Percentiles rank a stretch among this genome's conserved stretches.
These are phyloP conservation scores for Sminthurides bifidus DNA, from an alignment of 1,140 invertebrate genomes.

Conservation along the genomic window DNA sequence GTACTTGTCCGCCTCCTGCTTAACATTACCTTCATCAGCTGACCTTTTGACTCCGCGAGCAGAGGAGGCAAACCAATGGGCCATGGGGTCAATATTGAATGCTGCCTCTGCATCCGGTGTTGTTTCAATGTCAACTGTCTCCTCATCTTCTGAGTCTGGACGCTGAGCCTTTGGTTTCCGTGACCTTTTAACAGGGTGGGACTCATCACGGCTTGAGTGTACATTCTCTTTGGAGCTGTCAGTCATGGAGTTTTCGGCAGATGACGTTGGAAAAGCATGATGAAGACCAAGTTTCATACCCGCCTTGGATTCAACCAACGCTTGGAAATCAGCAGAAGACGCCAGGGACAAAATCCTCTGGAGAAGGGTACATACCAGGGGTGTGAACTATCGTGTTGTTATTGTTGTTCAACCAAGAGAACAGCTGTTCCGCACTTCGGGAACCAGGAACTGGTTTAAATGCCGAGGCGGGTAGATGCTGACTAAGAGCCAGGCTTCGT, in stretches of 20 bases:
- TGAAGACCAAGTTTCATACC: not conserved
- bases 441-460: conserved; percentile 16
- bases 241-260: not conserved
- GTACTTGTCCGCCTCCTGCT: not conserved
- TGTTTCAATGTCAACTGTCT: conserved; percentile 49
- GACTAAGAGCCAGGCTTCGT: not conserved
- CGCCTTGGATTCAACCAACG: too few relatives aligned
- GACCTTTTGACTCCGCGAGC: not conserved
- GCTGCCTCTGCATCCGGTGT: conserved; percentile 33
- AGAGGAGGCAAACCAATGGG: not conserved
- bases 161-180: not conserved
- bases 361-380: not conserved
- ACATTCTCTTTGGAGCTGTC: not conserved
- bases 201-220: not conserved
- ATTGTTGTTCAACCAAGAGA: conserved; percentile 29
- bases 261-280: not conserved
- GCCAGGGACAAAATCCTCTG: conserved; percentile 22
- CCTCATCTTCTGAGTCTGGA: conserved; percentile 37
- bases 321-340: conserved; percentile 1
- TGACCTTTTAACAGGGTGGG: not conserved
- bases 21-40: not conserved
- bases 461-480: conserved; percentile 1
- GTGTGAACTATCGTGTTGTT: conserved; percentile 1
- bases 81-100: not conserved
- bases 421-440: conserved; percentile 20